These are phyloP conservation scores for Alethe diademata DNA, from an alignment of 2,113 vertebrate species.

Conservation along the genomic window DNA sequence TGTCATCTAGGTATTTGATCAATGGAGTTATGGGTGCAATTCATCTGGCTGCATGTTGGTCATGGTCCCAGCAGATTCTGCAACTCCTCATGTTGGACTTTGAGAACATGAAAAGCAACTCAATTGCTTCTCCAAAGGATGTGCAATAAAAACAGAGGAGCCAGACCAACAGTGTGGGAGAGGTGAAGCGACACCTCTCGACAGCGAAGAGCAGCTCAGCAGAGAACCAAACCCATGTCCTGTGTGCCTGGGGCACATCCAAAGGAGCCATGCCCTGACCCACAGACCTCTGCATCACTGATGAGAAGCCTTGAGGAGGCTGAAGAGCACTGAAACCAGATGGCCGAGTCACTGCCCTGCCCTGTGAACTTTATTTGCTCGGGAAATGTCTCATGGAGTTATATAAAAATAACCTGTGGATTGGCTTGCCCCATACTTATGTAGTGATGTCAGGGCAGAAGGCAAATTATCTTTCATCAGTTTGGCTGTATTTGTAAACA, in stretches of 20 bases:
- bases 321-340: neutral
- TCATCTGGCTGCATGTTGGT: neutral
- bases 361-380: neutral
- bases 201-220: neutral
- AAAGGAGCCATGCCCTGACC: neutral
- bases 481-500: neutral
- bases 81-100: neutral
- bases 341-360: neutral
- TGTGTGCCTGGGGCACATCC: neutral
- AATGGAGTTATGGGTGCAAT: neutral
- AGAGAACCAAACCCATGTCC: neutral
- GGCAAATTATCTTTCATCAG: neutral
- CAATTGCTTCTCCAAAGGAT: neutral
- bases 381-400: neutral
- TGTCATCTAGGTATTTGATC: neutral
- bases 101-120: neutral
- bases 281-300: neutral
- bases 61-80: neutral
- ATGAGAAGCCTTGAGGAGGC: neutral
- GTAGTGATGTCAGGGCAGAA: neutral
- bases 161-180: neutral
- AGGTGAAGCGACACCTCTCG: neutral
- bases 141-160: neutral
- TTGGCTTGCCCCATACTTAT: neutral
- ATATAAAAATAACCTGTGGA: neutral